phyloP scores from a whole-genome alignment of 2,113 vertebrate species.

The Phodopus roborovskii region DNA sequence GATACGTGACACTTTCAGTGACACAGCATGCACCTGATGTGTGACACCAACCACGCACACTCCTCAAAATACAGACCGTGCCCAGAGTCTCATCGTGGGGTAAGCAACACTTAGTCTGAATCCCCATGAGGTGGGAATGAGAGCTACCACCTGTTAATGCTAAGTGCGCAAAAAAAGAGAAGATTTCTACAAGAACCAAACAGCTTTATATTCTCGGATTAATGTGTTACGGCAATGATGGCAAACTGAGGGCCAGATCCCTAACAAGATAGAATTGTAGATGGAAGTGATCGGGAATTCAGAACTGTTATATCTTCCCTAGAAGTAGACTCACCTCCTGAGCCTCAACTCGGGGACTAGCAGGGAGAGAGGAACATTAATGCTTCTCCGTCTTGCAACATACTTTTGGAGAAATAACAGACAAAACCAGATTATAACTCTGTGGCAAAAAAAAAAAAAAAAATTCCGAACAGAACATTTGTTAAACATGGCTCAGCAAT shows the following conservation, averaged over 20 bases:
- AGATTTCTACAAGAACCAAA: not conserved
- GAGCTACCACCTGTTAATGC: not conserved
- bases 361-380: not conserved
- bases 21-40: not conserved
- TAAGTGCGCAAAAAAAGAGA: not conserved
- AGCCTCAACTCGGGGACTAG: not conserved
- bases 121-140: not conserved
- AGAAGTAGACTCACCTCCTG: not conserved
- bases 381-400: conserved; percentile 56
- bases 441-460: conserved; percentile 24
- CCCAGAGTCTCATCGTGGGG: not conserved
- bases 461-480: conserved; percentile 50
- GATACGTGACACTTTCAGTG: not conserved
- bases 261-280: not conserved
- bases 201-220: not conserved
- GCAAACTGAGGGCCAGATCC: not conserved
- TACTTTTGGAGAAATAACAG: conserved; percentile 50
- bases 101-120: not conserved
- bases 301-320: not conserved
- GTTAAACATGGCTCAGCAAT: conserved; percentile 5
- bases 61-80: not conserved
- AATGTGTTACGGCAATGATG: not conserved
- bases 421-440: conserved; percentile 53
- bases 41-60: not conserved
- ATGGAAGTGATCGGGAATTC: not conserved